Base-by-base conservation (phyloP, 2,113 vertebrate genomes). In the Alligator sinensis region DNA sequence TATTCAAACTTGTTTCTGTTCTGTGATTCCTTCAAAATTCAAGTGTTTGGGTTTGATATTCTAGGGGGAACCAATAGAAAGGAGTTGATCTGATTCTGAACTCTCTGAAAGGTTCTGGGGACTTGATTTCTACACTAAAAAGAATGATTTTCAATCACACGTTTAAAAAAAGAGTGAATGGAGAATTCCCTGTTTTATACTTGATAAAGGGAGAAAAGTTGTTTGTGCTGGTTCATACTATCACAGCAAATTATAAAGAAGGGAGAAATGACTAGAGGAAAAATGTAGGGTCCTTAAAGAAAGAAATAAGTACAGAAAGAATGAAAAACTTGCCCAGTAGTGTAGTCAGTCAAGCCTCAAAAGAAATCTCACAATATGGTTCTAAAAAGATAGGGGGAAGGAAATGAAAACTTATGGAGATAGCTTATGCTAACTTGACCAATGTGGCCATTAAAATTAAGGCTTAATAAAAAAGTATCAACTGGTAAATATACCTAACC, bases 331-430 rank as follows among this genome's bases (percentile, higher is more conserved):
- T 58, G 68, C 57, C 19, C 25, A 9, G 25, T 77, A 61, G 14
- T 63, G 62, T 22, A 10, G 57, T 16, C 6, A 3, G 7, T 57
- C 16, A 27, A 1, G 30, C 11, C n/a, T 28, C 1, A 4, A 22
- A 14, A 12, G 4, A 55, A 80, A 2, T 27, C 22, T 54, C 0
- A 1, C 9, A 0, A 13, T 21, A 11, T 18, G 25, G 47, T 47
- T 59, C 4, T 0, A 0, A 11, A 3, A n/a, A 14, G 57, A 28
- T 25, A 68, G 15, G 4, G 59, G 4, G 0, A 2, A 78, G 54
- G 6, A 47, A 19, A 74, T 62, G 72, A 38, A 1, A 8, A 21
- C 0, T 1, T 34, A 15, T 10, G 1, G 30, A 24, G 72, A 9
- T 14, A 47, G 38, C 30, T 63, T 57, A 64, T 59, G 68, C 12